phyloP scores from a whole-genome alignment of 2,113 vertebrate genomes.

The Plecotus auritus region DNA sequence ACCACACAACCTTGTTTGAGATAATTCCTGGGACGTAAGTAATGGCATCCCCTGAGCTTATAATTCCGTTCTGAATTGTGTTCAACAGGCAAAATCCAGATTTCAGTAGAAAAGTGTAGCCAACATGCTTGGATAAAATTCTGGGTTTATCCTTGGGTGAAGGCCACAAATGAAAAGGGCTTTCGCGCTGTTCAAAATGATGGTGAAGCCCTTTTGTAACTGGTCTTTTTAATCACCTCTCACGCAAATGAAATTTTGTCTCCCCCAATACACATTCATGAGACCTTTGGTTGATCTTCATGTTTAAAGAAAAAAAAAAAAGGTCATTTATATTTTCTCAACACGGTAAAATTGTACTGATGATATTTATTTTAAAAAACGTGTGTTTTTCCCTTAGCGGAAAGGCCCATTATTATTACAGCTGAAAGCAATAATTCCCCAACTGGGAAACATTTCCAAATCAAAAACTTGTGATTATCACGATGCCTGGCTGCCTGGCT shows the following conservation, averaged over 20 bases:
- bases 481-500: constrained; percentile 18
- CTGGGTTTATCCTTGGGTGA: constrained; percentile 1
- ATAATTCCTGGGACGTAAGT: not conserved
- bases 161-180: not conserved
- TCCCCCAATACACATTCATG: constrained; percentile 42
- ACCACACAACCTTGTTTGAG: not conserved
- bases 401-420: constrained; percentile 77
- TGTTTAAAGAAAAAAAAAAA: not conserved
- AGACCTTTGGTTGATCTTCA: constrained; percentile 44
- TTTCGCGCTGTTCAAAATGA: not conserved
- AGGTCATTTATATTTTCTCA: constrained; percentile 59
- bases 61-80: constrained; percentile 32
- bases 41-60: not conserved
- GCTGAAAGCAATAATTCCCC: constrained; percentile 79
- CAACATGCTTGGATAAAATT: not conserved
- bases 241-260: constrained; percentile 54
- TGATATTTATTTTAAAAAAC: constrained; percentile 75
- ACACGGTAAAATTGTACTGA: constrained; percentile 52
- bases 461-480: constrained; percentile 71
- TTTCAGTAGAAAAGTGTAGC: not conserved
- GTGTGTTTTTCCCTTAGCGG: constrained; percentile 56
- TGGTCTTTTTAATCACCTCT: constrained; percentile 2
- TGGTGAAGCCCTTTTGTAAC: not conserved
- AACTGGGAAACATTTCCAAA: constrained; percentile 71
- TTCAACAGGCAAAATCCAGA: not conserved